These are phyloP conservation scores for Vulpes ferrilata DNA, from an alignment of 2,113 vertebrate genomes.

Conservation along the genomic window DNA sequence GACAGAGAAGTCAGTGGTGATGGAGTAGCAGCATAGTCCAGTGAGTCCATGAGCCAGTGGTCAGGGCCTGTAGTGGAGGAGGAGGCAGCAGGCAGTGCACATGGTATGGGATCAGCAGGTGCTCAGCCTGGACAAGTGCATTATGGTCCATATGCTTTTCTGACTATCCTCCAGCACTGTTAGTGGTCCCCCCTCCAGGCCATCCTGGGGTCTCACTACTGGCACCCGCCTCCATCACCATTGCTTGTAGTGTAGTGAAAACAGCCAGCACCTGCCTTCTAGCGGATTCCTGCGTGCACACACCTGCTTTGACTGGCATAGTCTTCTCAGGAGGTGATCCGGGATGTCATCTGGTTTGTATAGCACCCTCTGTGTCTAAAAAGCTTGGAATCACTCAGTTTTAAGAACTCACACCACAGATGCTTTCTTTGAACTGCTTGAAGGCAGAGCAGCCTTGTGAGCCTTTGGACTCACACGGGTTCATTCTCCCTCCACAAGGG, in stretches of 20 bases:
- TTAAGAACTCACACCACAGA: not conserved
- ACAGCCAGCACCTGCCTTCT: not conserved
- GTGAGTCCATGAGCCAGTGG: not conserved
- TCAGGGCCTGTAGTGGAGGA: not conserved
- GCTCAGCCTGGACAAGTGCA: too few species aligned
- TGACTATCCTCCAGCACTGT: too few species aligned
- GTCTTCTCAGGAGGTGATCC: not conserved
- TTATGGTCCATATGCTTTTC: not conserved
- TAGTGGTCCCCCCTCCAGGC: not conserved
- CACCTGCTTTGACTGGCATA: not conserved
- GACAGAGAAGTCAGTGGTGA: accelerated
- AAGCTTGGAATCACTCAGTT: not conserved
- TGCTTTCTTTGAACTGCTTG: not conserved
- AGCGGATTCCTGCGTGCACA: accelerated
- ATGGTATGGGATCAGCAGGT: not conserved
- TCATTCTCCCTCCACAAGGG: too few species aligned
- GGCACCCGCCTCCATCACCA: not conserved
- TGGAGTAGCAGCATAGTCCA: not conserved
- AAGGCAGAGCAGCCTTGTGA: not conserved
- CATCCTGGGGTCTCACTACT: not conserved
- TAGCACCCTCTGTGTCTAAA: too few species aligned
- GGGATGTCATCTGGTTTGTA: not conserved
- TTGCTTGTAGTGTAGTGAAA: not conserved
- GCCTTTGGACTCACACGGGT: not conserved
- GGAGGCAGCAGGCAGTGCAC: not conserved